Percentiles rank a stretch among this genome's conserved stretches.
Conservation (phyloP, 1,140 invertebrate species). For the Cepaea nemoralis region DNA sequence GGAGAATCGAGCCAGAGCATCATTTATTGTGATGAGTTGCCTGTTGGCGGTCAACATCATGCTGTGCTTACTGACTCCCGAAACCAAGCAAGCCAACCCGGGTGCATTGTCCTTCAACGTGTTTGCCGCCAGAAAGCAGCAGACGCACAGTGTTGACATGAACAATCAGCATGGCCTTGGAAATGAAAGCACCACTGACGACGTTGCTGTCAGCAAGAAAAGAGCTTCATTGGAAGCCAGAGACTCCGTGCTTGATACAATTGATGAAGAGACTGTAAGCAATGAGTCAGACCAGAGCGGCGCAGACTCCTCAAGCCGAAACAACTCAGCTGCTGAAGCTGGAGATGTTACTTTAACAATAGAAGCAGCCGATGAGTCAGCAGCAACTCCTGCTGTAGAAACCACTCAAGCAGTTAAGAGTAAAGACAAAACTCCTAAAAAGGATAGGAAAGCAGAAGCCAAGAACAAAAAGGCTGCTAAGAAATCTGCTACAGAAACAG, state of each 20-base stretch:
- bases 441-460: neutral
- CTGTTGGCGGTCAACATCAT: neutral
- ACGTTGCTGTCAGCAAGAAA: neutral
- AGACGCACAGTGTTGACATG: neutral
- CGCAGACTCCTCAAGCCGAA: neutral
- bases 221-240: neutral
- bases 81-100: neutral
- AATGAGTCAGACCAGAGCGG: neutral
- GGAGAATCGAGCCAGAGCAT: neutral
- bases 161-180: neutral
- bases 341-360: neutral
- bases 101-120: neutral
- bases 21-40: neutral
- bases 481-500: neutral
- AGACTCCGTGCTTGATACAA: neutral
- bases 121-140: neutral
- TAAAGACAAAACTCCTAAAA: neutral
- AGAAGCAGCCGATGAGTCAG: neutral
- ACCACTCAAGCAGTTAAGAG: neutral
- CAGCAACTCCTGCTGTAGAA: neutral
- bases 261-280: neutral
- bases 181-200: neutral
- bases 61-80: neutral
- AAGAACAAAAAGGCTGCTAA: neutral
- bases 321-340: neutral